phyloP scores from a whole-genome alignment of 2,888 invertebrate species.

The Standfussiana lucernea region DNA sequence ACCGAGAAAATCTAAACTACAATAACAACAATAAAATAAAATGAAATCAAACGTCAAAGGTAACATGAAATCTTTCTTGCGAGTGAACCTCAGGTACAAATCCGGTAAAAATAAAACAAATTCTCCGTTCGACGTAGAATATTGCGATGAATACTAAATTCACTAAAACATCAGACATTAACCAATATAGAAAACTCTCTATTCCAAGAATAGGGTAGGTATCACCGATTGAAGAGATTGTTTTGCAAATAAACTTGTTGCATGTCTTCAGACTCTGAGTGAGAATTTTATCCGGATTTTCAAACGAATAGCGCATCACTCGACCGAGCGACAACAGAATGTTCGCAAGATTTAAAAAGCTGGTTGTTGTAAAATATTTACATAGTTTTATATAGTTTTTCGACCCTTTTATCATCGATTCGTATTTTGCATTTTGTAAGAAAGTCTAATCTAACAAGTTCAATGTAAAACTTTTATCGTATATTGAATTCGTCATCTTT shows the following conservation, averaged over 20 bases:
- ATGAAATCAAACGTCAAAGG: neutral
- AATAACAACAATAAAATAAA: neutral
- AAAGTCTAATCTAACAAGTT: too few species aligned
- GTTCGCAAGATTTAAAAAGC: neutral
- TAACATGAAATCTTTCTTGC: neutral
- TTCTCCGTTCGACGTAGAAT: neutral
- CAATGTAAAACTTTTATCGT: neutral
- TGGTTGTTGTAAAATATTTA: neutral
- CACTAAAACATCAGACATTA: neutral
- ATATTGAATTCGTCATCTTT: neutral
- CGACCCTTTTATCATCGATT: neutral
- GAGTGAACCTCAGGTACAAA: neutral
- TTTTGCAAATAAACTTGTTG: conserved; percentile 24
- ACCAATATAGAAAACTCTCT: neutral
- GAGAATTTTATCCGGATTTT: conserved; percentile 32
- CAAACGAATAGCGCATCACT: neutral
- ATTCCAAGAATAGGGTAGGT: neutral
- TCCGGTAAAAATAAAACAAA: neutral
- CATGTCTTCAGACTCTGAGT: neutral
- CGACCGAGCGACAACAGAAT: neutral
- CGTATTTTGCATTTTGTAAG: neutral
- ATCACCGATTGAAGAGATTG: neutral
- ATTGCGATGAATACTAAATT: neutral
- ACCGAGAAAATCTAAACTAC: neutral
- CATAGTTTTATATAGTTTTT: too few species aligned